Evolutionary conservation across 2,888 invertebrate genomes (phyloP).

Genomic region (Napeogenes sylphis): DNA sequence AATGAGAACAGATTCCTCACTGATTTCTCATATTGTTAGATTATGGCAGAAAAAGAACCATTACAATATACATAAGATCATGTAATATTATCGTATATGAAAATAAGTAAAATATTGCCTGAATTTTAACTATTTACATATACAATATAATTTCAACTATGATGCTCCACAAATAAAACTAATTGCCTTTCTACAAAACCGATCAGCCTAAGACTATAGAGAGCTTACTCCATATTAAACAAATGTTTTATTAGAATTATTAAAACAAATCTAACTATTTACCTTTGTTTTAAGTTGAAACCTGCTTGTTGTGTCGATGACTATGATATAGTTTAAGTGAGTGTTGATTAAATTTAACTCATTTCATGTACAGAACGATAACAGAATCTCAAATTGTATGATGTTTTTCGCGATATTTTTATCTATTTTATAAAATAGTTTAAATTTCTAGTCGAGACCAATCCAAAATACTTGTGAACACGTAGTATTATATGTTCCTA

Average conservation of each 20-base stretch:
- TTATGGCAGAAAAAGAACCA: constrained; percentile 3
- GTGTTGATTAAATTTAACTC: constrained; percentile 34
- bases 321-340: constrained; percentile 61
- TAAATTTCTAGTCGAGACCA: constrained; percentile 67
- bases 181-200: constrained; percentile 59
- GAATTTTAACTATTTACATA: constrained; percentile 41
- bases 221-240: constrained; percentile 72
- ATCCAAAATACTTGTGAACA: constrained; percentile 64
- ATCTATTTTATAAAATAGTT: constrained; percentile 38
- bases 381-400: constrained; percentile 40
- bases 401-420: constrained; percentile 49
- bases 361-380: constrained; percentile 41
- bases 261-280: constrained; percentile 68
- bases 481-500: constrained; percentile 65
- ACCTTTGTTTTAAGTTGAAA: constrained; percentile 70
- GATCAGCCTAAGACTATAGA: constrained; percentile 73
- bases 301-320: constrained; percentile 70
- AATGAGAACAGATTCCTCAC: constrained; percentile 39
- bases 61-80: constrained; percentile 9
- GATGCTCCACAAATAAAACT: constrained; percentile 6
- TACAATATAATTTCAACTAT: constrained; percentile 25
- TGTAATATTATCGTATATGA: constrained; percentile 23
- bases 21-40: constrained; percentile 37
- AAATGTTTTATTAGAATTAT: constrained; percentile 73
- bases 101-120: constrained; percentile 38